Base-by-base conservation (phyloP, 2,113 vertebrate genomes). In the Podilymbus podiceps region DNA sequence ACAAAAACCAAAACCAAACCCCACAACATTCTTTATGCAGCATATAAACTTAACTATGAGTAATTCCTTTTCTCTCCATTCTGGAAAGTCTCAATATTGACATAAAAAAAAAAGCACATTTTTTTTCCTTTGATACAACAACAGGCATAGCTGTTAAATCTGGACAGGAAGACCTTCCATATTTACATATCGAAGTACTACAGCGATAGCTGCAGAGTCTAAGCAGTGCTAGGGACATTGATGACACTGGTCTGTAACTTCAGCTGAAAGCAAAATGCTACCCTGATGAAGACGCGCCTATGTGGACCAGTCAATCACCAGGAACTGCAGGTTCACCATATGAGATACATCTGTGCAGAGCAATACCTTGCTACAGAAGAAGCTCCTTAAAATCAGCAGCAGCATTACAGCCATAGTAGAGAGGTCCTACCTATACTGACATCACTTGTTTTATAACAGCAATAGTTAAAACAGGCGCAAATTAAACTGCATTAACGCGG, bases 1-100 rank as follows among this genome's bases (percentile, higher is more conserved):
- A n/a, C n/a, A n/a, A n/a, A n/a, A n/a, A n/a, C n/a, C n/a, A n/a
- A n/a, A n/a, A n/a, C n/a, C n/a, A n/a, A n/a, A n/a, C n/a, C n/a
- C 27, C 5, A 6, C 15, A 44, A 88, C 28, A 90, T 71, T 75
- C 71, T 90, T 95, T 50, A 93, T 4, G 27, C 17, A 88, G 69
- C 82, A 73, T 28, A 52, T 67, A 73, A 97, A 86, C 28, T 50
- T 89, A 33, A 50, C 53, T 74, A 80, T 11, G 33, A 95, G 76
- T 16, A 96, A 93, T 74, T 85, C 22, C 55, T 91, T 86, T 95
- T 78, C 85, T 28, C 56, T 86, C 83, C 67, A 91, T 63, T 81
- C 31, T 63, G 13, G 16, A 75, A 88, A 94, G 63, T 19, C 62
- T 47, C 58, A 73, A 44, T 20, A 76, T 18, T 12, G 46, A 75